Percentiles rank a stretch among this genome's conserved stretches.
phyloP scores from a whole-genome alignment of 2,797 vertebrate species.

The Pipistrellus kuhlii region DNA sequence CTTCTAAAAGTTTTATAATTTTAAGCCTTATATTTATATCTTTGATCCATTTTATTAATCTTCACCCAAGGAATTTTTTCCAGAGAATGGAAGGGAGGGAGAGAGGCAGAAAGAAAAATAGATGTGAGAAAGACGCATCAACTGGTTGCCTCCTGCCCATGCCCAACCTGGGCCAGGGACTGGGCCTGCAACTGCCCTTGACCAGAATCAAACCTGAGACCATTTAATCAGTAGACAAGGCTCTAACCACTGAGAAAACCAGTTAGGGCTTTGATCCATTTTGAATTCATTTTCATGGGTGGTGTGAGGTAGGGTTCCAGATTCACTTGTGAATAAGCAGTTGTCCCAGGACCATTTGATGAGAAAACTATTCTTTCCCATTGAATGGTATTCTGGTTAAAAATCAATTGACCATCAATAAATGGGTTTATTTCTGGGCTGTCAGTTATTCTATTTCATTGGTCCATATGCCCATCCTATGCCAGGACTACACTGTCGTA shows the following conservation, averaged over 20 bases:
- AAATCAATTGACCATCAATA: neutral
- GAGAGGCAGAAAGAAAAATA: too few relatives aligned
- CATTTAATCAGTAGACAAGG: too few relatives aligned
- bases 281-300: neutral
- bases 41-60: neutral
- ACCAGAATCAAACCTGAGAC: too few relatives aligned
- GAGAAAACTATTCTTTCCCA: neutral
- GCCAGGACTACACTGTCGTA: neutral
- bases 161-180: too few relatives aligned
- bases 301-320: neutral
- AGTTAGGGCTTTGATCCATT: neutral
- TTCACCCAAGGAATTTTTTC: too few relatives aligned
- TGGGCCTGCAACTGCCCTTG: too few relatives aligned
- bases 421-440: neutral
- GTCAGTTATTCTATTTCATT: neutral
- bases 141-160: too few relatives aligned
- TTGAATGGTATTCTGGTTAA: neutral
- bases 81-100: too few relatives aligned
- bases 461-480: neutral
- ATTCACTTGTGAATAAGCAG: neutral
- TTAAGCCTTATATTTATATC: neutral
- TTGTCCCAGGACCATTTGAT: neutral
- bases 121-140: too few relatives aligned
- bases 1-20: slow-evolving; percentile 18
- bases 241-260: too few relatives aligned